phyloP scores from a whole-genome alignment of 1,140 invertebrate species.

The Hypothenemus hampei region DNA sequence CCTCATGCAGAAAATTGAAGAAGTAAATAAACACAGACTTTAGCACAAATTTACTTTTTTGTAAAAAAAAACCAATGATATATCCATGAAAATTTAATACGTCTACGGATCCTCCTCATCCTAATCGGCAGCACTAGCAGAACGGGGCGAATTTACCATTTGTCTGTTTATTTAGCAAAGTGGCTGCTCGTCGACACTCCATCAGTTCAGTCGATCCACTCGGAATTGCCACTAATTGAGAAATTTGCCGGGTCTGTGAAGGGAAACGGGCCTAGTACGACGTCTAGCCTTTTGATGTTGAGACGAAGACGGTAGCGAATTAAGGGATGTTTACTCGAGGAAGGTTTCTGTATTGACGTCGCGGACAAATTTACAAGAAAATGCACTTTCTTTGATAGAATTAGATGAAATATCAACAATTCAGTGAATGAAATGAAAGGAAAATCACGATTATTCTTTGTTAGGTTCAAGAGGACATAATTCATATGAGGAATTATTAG shows the following conservation, averaged over 20 bases:
- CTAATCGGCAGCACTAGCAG: slow-evolving; percentile 9
- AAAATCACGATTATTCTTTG: too few relatives aligned
- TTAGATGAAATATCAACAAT: too few relatives aligned
- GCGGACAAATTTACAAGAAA: slow-evolving; percentile 8
- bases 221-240: slow-evolving; percentile 19
- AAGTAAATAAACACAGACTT: too few relatives aligned
- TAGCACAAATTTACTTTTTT: too few relatives aligned
- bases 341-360: slow-evolving; percentile 6
- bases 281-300: slow-evolving; percentile 21
- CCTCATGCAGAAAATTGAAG: too few relatives aligned
- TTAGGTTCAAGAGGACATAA: too few relatives aligned
- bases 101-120: slow-evolving; percentile 10
- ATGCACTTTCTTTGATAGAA: slow-evolving; percentile 12
- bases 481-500: too few relatives aligned
- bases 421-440: too few relatives aligned
- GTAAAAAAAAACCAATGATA: too few relatives aligned
- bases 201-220: slow-evolving; percentile 19
- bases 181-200: slow-evolving; percentile 15
- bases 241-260: slow-evolving; percentile 17
- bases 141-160: slow-evolving; percentile 19
- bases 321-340: slow-evolving; percentile 14
- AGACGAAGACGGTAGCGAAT: slow-evolving; percentile 16
- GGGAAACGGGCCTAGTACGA: too few relatives aligned
- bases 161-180: slow-evolving; percentile 18
- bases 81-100: too few relatives aligned